Evolutionary conservation across 2,797 vertebrate species (phyloP), one percentile per base, ranked within the genome.

Genomic region (Rhabdomys pumilio): DNA sequence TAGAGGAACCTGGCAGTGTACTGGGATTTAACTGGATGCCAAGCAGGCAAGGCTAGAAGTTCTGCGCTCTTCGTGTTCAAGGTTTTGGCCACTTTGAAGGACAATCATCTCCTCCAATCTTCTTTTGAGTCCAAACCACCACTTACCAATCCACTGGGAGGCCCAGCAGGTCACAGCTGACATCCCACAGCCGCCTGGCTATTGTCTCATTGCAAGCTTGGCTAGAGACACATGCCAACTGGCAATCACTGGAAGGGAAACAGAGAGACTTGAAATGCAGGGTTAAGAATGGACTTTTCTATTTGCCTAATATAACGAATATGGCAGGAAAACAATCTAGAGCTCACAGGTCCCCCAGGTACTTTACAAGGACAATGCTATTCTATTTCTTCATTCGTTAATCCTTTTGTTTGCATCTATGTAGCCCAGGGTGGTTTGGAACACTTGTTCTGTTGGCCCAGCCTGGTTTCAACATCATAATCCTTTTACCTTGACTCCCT

Each of bases 151-250:
- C 98, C 99, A 99, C 98, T 96, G 99, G 98, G 92, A 99, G 99
- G 31, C 98, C 99, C 0, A 99, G 99, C n/a, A 99, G 99, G 96
- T 99, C 99, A 59, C 99, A 99, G 98, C 99, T 99, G 97, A 98
- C 97, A 0, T 98, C 99, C 99, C 99, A 99, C 61, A 99, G 99
- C 95, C 98, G 98, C 96, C 98, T 99, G 29, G 99, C 99, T 0
- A 99, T 98, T 24, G 99, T 99, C 50, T 99, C 99, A 24, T 99
- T 99, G 72, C 99, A 98, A 61, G 99, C 99, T 97, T 99, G 98
- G 12, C 99, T 98, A 89, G 99, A 99, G 3, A 99, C 98, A 0
- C 99, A 99, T 14, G 99, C 99, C 72, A 99, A 99, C 50, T 97
- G 94, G 96, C 99, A 99, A 41, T 99, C 99, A 61, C 99, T 99